Evolutionary conservation across 1,140 invertebrate genomes (phyloP).

Genomic region (Ips nitidus): DNA sequence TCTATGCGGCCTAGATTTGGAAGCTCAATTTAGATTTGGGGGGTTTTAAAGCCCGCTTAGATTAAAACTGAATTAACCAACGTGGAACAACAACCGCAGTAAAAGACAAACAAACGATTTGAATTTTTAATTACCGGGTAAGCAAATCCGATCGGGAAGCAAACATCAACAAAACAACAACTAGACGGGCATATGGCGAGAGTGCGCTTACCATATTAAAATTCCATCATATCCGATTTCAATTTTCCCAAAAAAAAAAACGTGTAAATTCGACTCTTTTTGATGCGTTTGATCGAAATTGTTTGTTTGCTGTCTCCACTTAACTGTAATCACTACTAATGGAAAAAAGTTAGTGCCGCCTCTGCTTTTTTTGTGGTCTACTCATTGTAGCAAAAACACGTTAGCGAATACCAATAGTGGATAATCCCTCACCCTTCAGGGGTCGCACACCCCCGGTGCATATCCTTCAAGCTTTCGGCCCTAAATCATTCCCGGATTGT

Average conservation of each 20-base stretch:
- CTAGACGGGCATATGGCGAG: conserved; percentile 8
- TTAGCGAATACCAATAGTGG: conserved; percentile 49
- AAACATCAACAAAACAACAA: conserved; percentile 12
- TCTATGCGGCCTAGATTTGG: too few species aligned
- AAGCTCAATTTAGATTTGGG: too few species aligned
- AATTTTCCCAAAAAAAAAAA: conserved; percentile 13
- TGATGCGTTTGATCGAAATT: neutral
- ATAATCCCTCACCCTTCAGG: conserved; percentile 44
- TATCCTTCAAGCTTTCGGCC: conserved; percentile 31
- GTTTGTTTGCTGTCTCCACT: too few species aligned
- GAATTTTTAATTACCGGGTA: conserved; percentile 8
- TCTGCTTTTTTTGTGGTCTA: conserved; percentile 20
- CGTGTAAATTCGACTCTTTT: conserved; percentile 2
- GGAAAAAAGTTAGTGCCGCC: neutral
- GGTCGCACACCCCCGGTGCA: conserved; percentile 37
- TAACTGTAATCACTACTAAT: too few species aligned
- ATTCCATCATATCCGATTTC: conserved; percentile 9
- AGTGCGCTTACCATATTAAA: conserved; percentile 12
- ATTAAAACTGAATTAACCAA: too few species aligned
- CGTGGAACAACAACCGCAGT: too few species aligned
- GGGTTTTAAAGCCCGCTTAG: too few species aligned
- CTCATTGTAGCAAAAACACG: conserved; percentile 41
- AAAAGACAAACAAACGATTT: conserved; percentile 1
- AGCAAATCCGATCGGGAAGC: neutral
- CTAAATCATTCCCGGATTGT: conserved; percentile 35